phyloP scores from a whole-genome alignment of 2,113 vertebrate species.

The Oreochromis tanganicae region DNA sequence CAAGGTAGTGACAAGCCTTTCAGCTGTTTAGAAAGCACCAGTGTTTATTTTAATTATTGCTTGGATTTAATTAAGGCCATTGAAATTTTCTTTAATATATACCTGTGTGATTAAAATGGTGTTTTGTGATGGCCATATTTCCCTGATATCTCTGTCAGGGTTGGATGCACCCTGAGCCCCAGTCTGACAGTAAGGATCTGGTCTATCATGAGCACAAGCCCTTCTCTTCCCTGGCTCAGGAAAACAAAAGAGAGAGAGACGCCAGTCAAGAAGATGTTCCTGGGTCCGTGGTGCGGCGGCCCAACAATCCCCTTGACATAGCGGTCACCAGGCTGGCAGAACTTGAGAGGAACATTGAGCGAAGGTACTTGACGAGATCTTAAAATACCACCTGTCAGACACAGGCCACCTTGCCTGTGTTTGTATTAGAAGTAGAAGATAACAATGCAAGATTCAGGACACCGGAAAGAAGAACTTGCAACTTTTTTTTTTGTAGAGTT shows the following conservation, averaged over 20 bases:
- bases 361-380: conserved; percentile 93
- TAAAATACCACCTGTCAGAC: conserved; percentile 90
- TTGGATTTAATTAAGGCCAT: background rate
- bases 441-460: background rate
- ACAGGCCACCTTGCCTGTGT: conserved; percentile 83
- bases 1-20: conserved; percentile 72
- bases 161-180: conserved; percentile 87
- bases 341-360: conserved; percentile 96
- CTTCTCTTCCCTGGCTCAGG: conserved; percentile 66
- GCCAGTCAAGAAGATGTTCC: conserved; percentile 49
- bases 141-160: conserved; percentile 70
- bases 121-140: background rate
- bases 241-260: conserved; percentile 70
- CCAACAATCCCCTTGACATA: conserved; percentile 96
- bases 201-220: conserved; percentile 93
- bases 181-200: conserved; percentile 90
- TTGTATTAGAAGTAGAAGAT: background rate
- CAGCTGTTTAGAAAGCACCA: background rate
- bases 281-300: conserved; percentile 74
- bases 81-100: background rate
- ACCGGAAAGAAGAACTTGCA: background rate
- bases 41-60: background rate
- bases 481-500: background rate
- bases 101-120: background rate
- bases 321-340: conserved; percentile 91